phyloP scores from a whole-genome alignment of 2,888 invertebrate genomes.

The Campaea margaritaria region DNA sequence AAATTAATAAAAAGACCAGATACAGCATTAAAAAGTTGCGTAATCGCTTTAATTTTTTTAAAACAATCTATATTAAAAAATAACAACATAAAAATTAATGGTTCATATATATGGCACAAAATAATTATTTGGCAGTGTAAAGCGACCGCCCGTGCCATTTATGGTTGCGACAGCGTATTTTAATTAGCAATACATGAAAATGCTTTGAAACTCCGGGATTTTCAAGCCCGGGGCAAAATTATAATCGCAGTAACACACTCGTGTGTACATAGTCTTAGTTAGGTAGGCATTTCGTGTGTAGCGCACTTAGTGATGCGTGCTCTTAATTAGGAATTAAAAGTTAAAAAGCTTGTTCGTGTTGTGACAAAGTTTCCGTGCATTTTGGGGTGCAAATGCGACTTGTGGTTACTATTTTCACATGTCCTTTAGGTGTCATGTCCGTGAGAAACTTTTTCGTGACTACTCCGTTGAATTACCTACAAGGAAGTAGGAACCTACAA shows the following conservation, averaged over 20 bases:
- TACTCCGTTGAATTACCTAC: too few relatives aligned
- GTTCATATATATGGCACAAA: slow-evolving; percentile 66
- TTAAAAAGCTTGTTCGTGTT: slow-evolving; percentile 56
- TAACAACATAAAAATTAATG: slow-evolving; percentile 59
- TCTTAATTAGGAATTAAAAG: slow-evolving; percentile 64
- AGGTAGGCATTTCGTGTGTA: slow-evolving; percentile 50
- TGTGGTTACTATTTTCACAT: not conserved
- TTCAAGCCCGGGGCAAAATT: slow-evolving; percentile 58
- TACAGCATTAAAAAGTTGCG: slow-evolving; percentile 5
- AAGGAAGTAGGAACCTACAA: too few relatives aligned
- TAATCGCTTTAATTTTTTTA: slow-evolving; percentile 13
- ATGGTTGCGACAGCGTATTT: slow-evolving; percentile 78
- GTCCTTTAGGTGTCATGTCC: not conserved
- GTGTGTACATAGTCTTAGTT: slow-evolving; percentile 57
- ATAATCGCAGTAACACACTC: slow-evolving; percentile 71
- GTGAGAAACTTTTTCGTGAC: too few relatives aligned
- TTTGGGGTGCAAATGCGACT: slow-evolving; percentile 8
- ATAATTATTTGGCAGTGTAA: slow-evolving; percentile 62
- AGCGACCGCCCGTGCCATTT: slow-evolving; percentile 62
- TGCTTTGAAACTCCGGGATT: slow-evolving; percentile 73
- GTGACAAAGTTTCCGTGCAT: slow-evolving; percentile 11
- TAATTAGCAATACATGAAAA: slow-evolving; percentile 84
- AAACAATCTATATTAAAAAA: slow-evolving; percentile 43
- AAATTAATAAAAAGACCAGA: not conserved
- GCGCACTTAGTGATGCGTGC: slow-evolving; percentile 49